phyloP scores from a whole-genome alignment of 1,140 invertebrate species.

The Neodiprion lecontei region DNA sequence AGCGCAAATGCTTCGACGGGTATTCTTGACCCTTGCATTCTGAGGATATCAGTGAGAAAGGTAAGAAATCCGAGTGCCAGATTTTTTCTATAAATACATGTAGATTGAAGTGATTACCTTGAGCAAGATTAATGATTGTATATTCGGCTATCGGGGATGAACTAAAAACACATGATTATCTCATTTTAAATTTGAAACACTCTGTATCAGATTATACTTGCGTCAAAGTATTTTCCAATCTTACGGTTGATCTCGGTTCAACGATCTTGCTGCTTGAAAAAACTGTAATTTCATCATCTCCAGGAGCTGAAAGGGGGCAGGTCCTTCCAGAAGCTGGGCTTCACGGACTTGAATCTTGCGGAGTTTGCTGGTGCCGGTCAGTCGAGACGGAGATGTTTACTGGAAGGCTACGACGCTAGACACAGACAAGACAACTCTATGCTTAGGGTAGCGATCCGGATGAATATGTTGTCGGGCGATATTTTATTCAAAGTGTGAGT shows the following conservation, averaged over 20 bases:
- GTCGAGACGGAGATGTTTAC: slow-evolving; percentile 81
- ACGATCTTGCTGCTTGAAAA: neutral
- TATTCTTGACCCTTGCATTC: slow-evolving; percentile 88
- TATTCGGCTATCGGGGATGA: no score
- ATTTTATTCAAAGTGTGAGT: slow-evolving; percentile 97
- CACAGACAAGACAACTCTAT: slow-evolving; percentile 96
- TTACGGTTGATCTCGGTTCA: no score
- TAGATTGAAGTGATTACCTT: neutral
- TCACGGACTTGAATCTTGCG: slow-evolving; percentile 94
- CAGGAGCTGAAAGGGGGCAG: slow-evolving; percentile 86
- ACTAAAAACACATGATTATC: no score
- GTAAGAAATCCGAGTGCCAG: slow-evolving; percentile 65
- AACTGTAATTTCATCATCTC: slow-evolving; percentile 29
- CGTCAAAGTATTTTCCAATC: no score
- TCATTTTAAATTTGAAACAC: no score
- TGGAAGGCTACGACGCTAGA: slow-evolving; percentile 93
- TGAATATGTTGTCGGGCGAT: slow-evolving; percentile 94
- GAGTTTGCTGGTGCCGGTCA: slow-evolving; percentile 95
- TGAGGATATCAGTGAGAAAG: slow-evolving; percentile 93
- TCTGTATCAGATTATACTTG: no score
- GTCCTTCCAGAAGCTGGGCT: slow-evolving; percentile 95
- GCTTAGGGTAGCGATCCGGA: slow-evolving; percentile 86
- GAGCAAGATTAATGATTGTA: no score
- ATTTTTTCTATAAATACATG: slow-evolving; percentile 11
- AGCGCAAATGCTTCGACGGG: slow-evolving; percentile 93